Evolutionary conservation across 2,888 invertebrate species (phyloP).

Genomic region (Allolobophora icterica): DNA sequence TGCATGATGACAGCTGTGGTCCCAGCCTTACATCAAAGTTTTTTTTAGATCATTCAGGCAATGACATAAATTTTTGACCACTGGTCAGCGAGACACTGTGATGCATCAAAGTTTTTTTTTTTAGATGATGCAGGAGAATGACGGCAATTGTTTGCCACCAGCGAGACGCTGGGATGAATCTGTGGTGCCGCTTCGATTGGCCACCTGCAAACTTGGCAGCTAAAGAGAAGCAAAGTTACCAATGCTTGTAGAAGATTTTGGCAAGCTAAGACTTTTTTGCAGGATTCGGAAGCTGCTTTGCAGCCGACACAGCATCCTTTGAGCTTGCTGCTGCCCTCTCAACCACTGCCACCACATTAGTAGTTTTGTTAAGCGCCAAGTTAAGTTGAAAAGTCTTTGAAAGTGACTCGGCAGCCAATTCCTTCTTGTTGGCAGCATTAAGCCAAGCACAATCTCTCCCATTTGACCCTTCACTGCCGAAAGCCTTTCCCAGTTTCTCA

Average conservation of each 20-base stretch:
- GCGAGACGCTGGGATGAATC: neutral
- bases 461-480: neutral
- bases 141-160: neutral
- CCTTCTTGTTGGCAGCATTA: no score
- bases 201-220: conserved; percentile 21
- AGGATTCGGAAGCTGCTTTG: conserved; percentile 31
- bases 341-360: neutral
- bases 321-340: neutral
- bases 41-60: no score
- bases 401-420: neutral
- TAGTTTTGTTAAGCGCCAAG: neutral
- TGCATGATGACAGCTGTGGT: neutral
- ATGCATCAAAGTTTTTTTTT: no score
- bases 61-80: no score
- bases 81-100: no score
- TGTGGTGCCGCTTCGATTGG: neutral
- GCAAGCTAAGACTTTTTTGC: neutral
- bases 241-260: conserved; percentile 33
- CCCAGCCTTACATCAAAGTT: no score
- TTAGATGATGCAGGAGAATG: neutral
- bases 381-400: conserved; percentile 7
- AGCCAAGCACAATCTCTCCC: no score
- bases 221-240: conserved; percentile 39
- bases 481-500: neutral
- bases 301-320: conserved; percentile 39